Conservation (phyloP, 2,888 invertebrate species). For the Leptura quadrifasciata region DNA sequence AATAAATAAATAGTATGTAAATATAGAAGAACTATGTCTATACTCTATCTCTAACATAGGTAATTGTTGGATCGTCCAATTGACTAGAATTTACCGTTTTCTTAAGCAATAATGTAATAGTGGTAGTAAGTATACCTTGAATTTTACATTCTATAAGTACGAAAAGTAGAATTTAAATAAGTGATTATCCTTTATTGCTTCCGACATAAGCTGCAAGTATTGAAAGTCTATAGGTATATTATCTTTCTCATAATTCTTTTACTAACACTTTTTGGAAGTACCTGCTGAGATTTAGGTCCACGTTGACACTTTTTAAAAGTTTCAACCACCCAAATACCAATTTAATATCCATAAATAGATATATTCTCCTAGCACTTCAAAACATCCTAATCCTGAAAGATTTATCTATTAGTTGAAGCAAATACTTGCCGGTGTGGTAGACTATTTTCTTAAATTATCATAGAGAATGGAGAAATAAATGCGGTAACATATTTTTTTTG, state of each 20-base stretch:
- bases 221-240: slow-evolving; percentile 7
- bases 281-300: not conserved
- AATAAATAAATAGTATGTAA: too few species aligned
- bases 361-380: slow-evolving; percentile 14
- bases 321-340: not conserved
- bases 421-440: too few species aligned
- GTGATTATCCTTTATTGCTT: slow-evolving; percentile 5
- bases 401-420: not conserved
- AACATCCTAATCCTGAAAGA: slow-evolving; percentile 5
- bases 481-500: too few species aligned
- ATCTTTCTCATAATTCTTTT: not conserved
- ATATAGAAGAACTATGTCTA: too few species aligned
- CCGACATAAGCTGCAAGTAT: not conserved
- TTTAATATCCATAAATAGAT: not conserved
- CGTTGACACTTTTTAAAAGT: not conserved
- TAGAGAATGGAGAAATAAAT: too few species aligned
- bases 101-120: too few species aligned
- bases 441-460: too few species aligned
- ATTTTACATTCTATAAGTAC: not conserved
- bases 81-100: too few species aligned
- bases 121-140: too few species aligned
- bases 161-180: not conserved
- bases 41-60: too few species aligned
- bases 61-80: too few species aligned
- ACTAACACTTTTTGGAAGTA: not conserved